Evolutionary conservation across 2,113 vertebrate genomes (phyloP), one percentile per base, ranked within the genome.

Genomic region (Passer domesticus): DNA sequence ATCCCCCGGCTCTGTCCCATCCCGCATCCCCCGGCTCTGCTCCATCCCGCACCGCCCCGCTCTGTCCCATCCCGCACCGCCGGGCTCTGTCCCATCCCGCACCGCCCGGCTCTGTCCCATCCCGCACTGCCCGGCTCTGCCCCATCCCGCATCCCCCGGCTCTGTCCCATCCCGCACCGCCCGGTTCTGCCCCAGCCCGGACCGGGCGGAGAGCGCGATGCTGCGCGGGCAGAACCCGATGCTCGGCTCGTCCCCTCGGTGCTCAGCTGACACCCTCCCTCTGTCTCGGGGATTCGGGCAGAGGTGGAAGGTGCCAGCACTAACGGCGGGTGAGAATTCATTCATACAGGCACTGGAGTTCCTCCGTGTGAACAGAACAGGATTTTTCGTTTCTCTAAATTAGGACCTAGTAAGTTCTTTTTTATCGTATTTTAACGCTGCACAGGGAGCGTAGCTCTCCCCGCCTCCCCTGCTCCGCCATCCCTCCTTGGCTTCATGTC

Each of bases 1-100:
- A 25, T 16, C 9, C 3, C 52, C 21, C 11, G 3, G 1, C 21
- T 31, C 9, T 18, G 15, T 1, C 16, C 43, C 16, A 44, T 6
- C 24, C 39, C 39, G 39, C 39, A 39, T 39, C 11, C 39, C 39
- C 39, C 39, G 39, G 39, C 39, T 17, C 24, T 18, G 15, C 2
- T 22, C 47, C 47, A 8, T 4, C 23, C 23, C 12, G 46, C 8
- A 46, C 44, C 44, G 9, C 46, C 21, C 9, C 3, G 0, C 24
- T 35, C 8, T 21, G 17, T 2, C 8, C 22, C 20, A 10, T 1
- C n/a, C 24, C 9, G 4, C 13, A 56, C 0, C 2, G 2, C 23
- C 10, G 23, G 3, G 1, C 17, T 31, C 9, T 18, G 11, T 1
- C 7, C 19, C 17, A 10, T 1, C 25, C 27, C 13, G 5, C 12